Percentiles rank a stretch among this genome's conserved stretches.
phyloP scores from a whole-genome alignment of 2,888 invertebrate genomes.

The Acronicta leporina region DNA sequence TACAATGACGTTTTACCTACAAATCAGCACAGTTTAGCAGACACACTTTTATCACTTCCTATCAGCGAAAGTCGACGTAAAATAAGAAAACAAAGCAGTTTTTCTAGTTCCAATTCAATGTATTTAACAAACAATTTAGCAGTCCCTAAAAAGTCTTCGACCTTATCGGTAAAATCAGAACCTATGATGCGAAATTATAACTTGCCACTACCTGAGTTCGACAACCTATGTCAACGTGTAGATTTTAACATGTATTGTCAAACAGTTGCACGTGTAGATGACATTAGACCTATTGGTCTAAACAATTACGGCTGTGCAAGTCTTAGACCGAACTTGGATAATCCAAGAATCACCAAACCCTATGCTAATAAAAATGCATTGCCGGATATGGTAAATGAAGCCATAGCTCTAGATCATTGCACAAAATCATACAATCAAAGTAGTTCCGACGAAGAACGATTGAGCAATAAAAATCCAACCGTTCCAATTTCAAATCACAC shows the following conservation, averaged over 20 bases:
- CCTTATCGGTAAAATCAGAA: conserved; percentile 83
- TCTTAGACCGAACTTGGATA: conserved; percentile 65
- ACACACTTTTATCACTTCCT: conserved; percentile 78
- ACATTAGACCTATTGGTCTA: conserved; percentile 75
- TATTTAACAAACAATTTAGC: conserved; percentile 68
- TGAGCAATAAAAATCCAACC: conserved; percentile 59
- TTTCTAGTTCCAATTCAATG: conserved; percentile 70
- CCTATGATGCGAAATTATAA: conserved; percentile 80
- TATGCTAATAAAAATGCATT: conserved; percentile 77
- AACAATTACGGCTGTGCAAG: conserved; percentile 68
- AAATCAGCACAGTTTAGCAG: conserved; percentile 69
- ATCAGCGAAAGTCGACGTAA: conserved; percentile 66
- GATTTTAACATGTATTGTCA: conserved; percentile 70
- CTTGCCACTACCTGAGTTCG: conserved; percentile 80
- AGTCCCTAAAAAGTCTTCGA: conserved; percentile 70
- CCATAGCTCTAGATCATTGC: conserved; percentile 88
- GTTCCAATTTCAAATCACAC: conserved; percentile 64
- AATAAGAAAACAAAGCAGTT: conserved; percentile 79
- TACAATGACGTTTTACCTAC: conserved; percentile 70
- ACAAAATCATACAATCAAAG: conserved; percentile 78
- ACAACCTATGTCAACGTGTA: conserved; percentile 60
- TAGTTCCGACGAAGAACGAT: conserved; percentile 82
- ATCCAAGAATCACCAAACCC: conserved; percentile 65
- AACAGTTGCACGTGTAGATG: conserved; percentile 72
- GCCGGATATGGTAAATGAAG: conserved; percentile 92